phyloP scores from a whole-genome alignment of 1,140 invertebrate species.

The Lepidostoma basale region DNA sequence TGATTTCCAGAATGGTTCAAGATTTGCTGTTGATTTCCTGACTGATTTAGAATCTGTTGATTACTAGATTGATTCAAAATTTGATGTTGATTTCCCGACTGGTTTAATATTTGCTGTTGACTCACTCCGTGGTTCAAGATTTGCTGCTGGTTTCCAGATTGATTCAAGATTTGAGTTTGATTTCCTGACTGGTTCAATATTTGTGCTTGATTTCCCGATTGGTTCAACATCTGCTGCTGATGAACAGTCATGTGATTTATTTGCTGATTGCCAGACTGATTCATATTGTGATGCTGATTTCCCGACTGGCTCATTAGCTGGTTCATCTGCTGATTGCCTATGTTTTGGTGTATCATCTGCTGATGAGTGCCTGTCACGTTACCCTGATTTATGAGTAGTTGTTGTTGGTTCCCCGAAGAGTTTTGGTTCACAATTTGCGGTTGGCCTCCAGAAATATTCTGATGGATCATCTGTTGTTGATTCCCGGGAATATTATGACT shows the following conservation, averaged over 20 bases:
- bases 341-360: too few relatives aligned
- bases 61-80: slow-evolving; percentile 15
- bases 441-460: slow-evolving; percentile 1
- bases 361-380: too few relatives aligned
- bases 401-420: not conserved
- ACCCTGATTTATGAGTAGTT: not conserved
- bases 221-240: slow-evolving; percentile 12
- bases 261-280: slow-evolving; percentile 20
- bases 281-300: slow-evolving; percentile 36
- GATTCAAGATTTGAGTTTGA: slow-evolving; percentile 35
- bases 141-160: slow-evolving; percentile 16
- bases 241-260: not conserved
- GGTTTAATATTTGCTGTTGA: slow-evolving; percentile 14
- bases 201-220: slow-evolving; percentile 16
- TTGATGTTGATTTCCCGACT: slow-evolving; percentile 21
- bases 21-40: slow-evolving; percentile 37
- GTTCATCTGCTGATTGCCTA: too few relatives aligned
- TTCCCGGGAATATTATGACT: slow-evolving; percentile 1
- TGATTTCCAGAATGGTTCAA: slow-evolving; percentile 4
- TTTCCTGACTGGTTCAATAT: slow-evolving; percentile 23
- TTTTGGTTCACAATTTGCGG: not conserved
- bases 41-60: slow-evolving; percentile 12
- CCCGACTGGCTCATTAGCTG: slow-evolving; percentile 16
- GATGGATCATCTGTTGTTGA: slow-evolving; percentile 33
- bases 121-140: not conserved